These are phyloP conservation scores for Hestina assimilis DNA, from an alignment of 1,140 invertebrate species.

Conservation along the genomic window DNA sequence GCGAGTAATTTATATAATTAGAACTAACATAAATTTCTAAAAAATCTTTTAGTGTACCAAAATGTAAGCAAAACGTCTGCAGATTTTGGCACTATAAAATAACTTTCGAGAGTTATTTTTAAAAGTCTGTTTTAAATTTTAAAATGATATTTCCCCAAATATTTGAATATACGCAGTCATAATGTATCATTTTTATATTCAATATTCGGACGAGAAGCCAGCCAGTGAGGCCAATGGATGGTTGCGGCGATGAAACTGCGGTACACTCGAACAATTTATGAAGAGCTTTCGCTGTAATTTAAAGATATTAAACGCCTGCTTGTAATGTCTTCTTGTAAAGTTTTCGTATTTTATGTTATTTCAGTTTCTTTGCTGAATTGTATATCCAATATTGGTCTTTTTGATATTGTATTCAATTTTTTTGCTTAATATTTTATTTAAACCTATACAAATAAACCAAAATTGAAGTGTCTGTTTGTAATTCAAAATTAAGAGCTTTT, in stretches of 20 bases:
- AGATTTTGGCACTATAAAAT: too few relatives aligned
- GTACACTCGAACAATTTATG: constrained; percentile 37
- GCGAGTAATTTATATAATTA: too few relatives aligned
- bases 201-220: constrained; percentile 35
- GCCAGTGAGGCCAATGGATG: constrained; percentile 29
- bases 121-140: neutral
- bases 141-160: neutral
- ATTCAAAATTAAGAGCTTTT: too few relatives aligned
- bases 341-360: constrained; percentile 1
- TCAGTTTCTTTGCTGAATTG: neutral
- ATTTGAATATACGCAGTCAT: constrained; percentile 30
- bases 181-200: constrained; percentile 50
- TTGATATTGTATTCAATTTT: too few relatives aligned
- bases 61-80: too few relatives aligned
- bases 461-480: too few relatives aligned
- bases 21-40: too few relatives aligned
- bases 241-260: constrained; percentile 27
- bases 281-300: constrained; percentile 30
- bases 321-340: constrained; percentile 3
- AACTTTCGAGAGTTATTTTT: neutral
- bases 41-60: too few relatives aligned
- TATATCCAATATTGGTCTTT: too few relatives aligned
- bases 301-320: constrained; percentile 15
- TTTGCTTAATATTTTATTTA: too few relatives aligned
- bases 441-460: too few relatives aligned